Base-by-base conservation (phyloP, 2,888 invertebrate species). In the Hymenopus coronatus region DNA sequence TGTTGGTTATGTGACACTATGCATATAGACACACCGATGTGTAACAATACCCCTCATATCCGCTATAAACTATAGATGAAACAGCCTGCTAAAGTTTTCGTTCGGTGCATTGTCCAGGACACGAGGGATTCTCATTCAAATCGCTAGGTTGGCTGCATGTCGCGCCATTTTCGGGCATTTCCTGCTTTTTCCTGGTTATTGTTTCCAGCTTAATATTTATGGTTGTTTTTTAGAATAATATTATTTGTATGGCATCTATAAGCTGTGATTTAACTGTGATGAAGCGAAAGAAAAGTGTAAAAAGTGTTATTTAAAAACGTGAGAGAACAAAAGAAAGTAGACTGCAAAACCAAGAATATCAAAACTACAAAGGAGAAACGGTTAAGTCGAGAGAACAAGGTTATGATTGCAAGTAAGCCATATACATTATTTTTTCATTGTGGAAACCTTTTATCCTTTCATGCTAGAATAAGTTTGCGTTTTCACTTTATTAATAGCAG, bases 261-360 rank as follows among this genome's bases (percentile, higher is more conserved):
- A 86, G 28, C 15, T 1, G 28, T 7, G 83, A 83, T 1, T 70
- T 20, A 86, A 89, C n/a, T n/a, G n/a, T n/a, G n/a, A n/a, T n/a
- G n/a, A n/a, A n/a, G n/a, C n/a, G 15, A 82, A 84, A 89, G 8
- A 33, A 33, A 33, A 8, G 33, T 33, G 33, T 33, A 86, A 40
- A 86, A 86, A 86, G 27, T 86, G 27, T 86, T 86, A 86, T 9
- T 86, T 86, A 70, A 9, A 86, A 70, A 15, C 27, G 86, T 86
- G 86, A 54, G n/a, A 86, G n/a, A 54, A 86, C 70, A 46, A 86
- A 54, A 54, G 40, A 70, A 46, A 70, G 46, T 70, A 54, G 70
- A 70, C 28, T 86, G 86, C 70, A 86, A 86, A 54, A 81, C 70
- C 86, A 70, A 46, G 27, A 9, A 9, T 86, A 86, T 25, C 81